Conservation (phyloP, 2,797 vertebrate species). For the Clarias fuscus region DNA sequence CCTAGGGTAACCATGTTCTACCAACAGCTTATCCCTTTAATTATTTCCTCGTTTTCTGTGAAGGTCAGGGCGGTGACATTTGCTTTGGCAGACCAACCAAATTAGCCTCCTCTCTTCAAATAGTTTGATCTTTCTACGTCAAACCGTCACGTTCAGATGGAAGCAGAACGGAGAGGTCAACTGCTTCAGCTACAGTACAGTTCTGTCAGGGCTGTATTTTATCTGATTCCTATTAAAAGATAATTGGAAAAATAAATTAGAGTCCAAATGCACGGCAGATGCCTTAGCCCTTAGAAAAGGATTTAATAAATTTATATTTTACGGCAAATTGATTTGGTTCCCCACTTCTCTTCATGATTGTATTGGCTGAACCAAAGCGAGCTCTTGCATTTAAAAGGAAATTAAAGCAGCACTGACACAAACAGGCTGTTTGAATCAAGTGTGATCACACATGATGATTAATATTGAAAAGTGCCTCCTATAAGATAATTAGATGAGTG, state of each 20-base stretch:
- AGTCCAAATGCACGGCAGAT: constrained; percentile 57
- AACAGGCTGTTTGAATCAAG: constrained; percentile 68
- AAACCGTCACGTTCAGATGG: constrained; percentile 38
- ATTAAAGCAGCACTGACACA: constrained; percentile 72
- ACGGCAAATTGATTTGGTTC: constrained; percentile 70
- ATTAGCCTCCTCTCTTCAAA: constrained; percentile 54
- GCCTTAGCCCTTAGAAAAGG: constrained; percentile 62
- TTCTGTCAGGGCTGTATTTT: constrained; percentile 67
- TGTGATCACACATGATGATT: constrained; percentile 70
- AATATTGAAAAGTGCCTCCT: constrained; percentile 61
- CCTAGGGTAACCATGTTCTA: constrained; percentile 1
- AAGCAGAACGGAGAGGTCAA: constrained; percentile 59
- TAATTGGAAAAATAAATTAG: constrained; percentile 71
- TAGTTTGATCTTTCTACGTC: constrained; percentile 44
- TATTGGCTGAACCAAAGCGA: constrained; percentile 55
- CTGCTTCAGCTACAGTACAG: constrained; percentile 52
- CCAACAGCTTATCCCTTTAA: constrained; percentile 25
- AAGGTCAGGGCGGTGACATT: constrained; percentile 44
- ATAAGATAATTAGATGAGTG: constrained; percentile 65
- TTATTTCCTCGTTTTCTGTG: constrained; percentile 35
- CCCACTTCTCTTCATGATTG: constrained; percentile 44
- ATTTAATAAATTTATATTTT: constrained; percentile 72
- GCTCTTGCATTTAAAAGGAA: constrained; percentile 69
- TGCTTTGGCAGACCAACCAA: constrained; percentile 41
- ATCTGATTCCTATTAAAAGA: constrained; percentile 72